Conservation (phyloP, 2,113 vertebrate genomes). For the Notarius lentiginosus region DNA sequence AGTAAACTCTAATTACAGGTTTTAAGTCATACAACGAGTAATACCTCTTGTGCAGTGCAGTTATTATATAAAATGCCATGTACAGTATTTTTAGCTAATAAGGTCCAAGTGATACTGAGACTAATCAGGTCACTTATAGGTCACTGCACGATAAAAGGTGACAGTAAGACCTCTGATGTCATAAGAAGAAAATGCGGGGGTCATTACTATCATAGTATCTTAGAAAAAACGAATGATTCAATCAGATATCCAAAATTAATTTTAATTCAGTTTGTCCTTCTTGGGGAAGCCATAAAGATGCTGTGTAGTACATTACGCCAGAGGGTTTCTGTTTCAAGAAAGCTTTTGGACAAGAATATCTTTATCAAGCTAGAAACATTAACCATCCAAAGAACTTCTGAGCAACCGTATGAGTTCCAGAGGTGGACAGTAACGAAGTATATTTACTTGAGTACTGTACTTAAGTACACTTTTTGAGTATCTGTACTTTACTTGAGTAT, state of each 20-base stretch:
- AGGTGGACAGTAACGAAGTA: no score
- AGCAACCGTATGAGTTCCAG: background rate
- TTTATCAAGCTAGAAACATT: background rate
- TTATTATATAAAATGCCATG: no score
- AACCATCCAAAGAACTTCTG: background rate
- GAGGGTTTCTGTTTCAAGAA: background rate
- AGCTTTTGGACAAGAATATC: background rate
- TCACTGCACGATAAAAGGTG: background rate
- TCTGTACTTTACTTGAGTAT: no score
- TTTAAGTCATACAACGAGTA: background rate
- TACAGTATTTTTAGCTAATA: background rate
- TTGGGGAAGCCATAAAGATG: background rate
- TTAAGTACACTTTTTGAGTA: no score
- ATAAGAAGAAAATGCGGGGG: background rate
- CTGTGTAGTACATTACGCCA: background rate
- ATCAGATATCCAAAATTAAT: background rate
- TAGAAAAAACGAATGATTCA: background rate
- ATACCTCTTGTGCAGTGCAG: background rate
- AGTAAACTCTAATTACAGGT: slow-evolving; percentile 4
- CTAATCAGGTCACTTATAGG: background rate
- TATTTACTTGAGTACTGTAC: no score
- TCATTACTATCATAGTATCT: background rate
- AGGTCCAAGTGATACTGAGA: background rate
- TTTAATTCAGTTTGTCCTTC: background rate
- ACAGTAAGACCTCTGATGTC: background rate